phyloP scores from a whole-genome alignment of 2,888 invertebrate genomes.

The Conops quadrifasciatus region DNA sequence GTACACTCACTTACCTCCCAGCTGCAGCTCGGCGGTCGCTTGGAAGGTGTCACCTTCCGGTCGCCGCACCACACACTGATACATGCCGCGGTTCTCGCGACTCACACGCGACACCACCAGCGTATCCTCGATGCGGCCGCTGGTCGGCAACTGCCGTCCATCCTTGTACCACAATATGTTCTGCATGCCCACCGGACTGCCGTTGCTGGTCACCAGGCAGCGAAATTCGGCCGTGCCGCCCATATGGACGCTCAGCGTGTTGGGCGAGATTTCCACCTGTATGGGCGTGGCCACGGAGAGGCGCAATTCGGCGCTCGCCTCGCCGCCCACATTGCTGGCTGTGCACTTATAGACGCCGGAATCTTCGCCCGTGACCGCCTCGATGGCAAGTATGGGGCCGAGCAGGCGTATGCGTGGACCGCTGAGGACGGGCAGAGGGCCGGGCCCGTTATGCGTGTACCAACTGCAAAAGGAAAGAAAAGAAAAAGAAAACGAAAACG shows the following conservation, averaged over 20 bases:
- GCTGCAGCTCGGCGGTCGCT: conserved; percentile 77
- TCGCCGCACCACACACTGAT: conserved; percentile 77
- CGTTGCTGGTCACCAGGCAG: conserved; percentile 70
- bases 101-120: conserved; percentile 74
- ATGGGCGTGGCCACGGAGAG: conserved; percentile 74
- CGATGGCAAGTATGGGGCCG: conserved; percentile 75
- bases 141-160: conserved; percentile 73
- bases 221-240: conserved; percentile 78
- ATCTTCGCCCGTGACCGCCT: conserved; percentile 76
- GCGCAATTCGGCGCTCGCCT: conserved; percentile 74
- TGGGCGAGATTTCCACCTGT: conserved; percentile 74
- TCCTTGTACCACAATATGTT: conserved; percentile 75
- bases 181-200: conserved; percentile 68
- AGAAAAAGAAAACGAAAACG: conserved; percentile 29
- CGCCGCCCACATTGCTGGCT: conserved; percentile 75
- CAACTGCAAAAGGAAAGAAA: conserved; percentile 68
- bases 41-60: conserved; percentile 80
- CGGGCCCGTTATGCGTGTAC: conserved; percentile 74
- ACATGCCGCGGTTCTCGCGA: conserved; percentile 79
- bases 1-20: conserved; percentile 73
- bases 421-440: conserved; percentile 71
- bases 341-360: conserved; percentile 75
- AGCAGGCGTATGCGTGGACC: conserved; percentile 73
- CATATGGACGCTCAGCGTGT: conserved; percentile 76
- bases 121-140: conserved; percentile 73